phyloP scores from a whole-genome alignment of 2,888 invertebrate genomes.

The Cephus pygmeus region DNA sequence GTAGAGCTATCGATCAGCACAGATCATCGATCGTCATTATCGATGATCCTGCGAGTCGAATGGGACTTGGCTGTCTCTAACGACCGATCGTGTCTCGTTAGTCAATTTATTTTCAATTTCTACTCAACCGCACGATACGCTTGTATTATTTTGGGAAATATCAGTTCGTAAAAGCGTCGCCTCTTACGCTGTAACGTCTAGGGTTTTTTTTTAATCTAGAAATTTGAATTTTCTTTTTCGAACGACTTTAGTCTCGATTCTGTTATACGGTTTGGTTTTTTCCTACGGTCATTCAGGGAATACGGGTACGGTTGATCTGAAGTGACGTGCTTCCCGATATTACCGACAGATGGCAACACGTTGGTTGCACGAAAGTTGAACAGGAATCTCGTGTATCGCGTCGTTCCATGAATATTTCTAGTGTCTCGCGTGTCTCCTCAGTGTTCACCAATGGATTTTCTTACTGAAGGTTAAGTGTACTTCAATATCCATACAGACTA shows the following conservation, averaged over 20 bases:
- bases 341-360: constrained; percentile 6
- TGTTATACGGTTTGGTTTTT: background rate
- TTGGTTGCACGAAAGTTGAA: background rate
- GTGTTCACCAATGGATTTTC: too few species aligned
- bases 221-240: background rate
- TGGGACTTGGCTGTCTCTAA: background rate
- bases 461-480: too few species aligned
- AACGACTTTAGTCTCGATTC: background rate
- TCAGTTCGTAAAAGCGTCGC: background rate
- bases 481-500: too few species aligned
- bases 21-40: constrained; percentile 63
- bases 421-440: too few species aligned
- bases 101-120: background rate
- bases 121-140: background rate
- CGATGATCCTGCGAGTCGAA: constrained; percentile 46
- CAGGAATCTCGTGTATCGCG: background rate
- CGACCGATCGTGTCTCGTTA: background rate
- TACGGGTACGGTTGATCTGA: background rate
- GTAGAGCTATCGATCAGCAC: constrained; percentile 57
- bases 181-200: background rate
- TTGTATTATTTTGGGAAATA: background rate
- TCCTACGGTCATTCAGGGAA: background rate
- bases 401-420: background rate
- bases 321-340: background rate
- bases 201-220: background rate